Base-by-base conservation (phyloP, 2,113 vertebrate species). In the Triplophysa rosa region DNA sequence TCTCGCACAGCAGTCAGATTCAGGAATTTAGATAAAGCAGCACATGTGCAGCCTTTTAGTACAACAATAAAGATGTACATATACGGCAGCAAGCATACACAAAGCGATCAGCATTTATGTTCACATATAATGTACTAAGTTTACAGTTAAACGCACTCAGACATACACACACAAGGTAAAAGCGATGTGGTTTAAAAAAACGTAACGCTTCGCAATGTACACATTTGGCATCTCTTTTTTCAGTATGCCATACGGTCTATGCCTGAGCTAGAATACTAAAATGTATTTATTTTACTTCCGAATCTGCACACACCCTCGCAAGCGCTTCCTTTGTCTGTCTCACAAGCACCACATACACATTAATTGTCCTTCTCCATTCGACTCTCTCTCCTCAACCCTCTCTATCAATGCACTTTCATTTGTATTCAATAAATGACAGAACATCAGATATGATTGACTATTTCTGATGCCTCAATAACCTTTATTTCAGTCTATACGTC, bases 211-310 rank as follows among this genome's bases (percentile, higher is more conserved):
- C 7, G 11, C 17, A 40, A 82, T 12, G 42, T 78, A 67, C 61
- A 54, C 56, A 54, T 67, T 78, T 56, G 56, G 26, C 24, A 84
- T 81, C 59, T 42, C 80, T 78, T 56, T 76, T 82, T 82, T 83
- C 71, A 85, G 79, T 49, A 78, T 85, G 77, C 70, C 83, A 83
- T 84, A 71, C 85, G 83, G 80, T 81, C 16, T 65, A 78, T 62
- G 80, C 63, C 81, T 84, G 37, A 71, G 17, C 80, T 68, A 67
- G 81, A 87, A 88, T 88, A 87, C 65, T 80, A 73, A 87, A 78
- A 66, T 29, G 26, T 86, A 84, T 83, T 83, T 56, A 70, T 67
- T 79, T 66, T 67, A 42, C 2, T 75, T 42, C 49, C 62, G 6
- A 37, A 37, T 37, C 59, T 75, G 23, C 37, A 23, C 12, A 33